A percentile compares a stretch with the other conserved stretches of the same genome.
Conservation (phyloP, 2,888 invertebrate genomes). For the Platerodrilus igneus region DNA sequence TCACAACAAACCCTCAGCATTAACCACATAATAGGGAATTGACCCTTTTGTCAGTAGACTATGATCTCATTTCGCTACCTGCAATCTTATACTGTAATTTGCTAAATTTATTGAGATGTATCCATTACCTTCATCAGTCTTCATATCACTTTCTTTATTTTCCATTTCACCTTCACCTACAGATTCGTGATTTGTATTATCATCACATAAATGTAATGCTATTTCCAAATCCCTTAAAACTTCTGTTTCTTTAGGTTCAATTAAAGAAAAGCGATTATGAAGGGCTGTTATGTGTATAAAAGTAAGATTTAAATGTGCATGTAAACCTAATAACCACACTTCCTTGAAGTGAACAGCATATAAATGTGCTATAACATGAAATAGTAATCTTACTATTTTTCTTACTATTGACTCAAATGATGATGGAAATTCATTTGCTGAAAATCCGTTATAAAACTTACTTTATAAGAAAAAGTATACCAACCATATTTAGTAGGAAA, state of each 20-base stretch:
- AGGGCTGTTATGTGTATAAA: slow-evolving; percentile 92
- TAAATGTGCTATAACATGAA: slow-evolving; percentile 97
- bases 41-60: slow-evolving; percentile 26
- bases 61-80: slow-evolving; percentile 37
- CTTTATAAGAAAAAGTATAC: slow-evolving; percentile 32
- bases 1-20: slow-evolving; percentile 9
- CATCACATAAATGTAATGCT: slow-evolving; percentile 58
- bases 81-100: no score
- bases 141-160: slow-evolving; percentile 24
- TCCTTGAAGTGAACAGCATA: slow-evolving; percentile 97
- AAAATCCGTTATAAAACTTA: slow-evolving; percentile 27
- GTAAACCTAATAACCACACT: slow-evolving; percentile 87
- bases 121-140: slow-evolving; percentile 27
- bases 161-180: slow-evolving; percentile 24
- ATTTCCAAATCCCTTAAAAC: slow-evolving; percentile 87
- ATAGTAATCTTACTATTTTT: slow-evolving; percentile 92
- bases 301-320: slow-evolving; percentile 95
- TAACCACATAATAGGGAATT: slow-evolving; percentile 8
- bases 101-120: no score
- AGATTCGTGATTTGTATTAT: slow-evolving; percentile 33
- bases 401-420: slow-evolving; percentile 92
- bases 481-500: slow-evolving; percentile 98
- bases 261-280: slow-evolving; percentile 82
- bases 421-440: slow-evolving; percentile 90
- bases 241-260: slow-evolving; percentile 94